Evolutionary conservation across 53 echinoderm and acorn worm genomes (phyloP).

Genomic region (Luidia sarsii): DNA sequence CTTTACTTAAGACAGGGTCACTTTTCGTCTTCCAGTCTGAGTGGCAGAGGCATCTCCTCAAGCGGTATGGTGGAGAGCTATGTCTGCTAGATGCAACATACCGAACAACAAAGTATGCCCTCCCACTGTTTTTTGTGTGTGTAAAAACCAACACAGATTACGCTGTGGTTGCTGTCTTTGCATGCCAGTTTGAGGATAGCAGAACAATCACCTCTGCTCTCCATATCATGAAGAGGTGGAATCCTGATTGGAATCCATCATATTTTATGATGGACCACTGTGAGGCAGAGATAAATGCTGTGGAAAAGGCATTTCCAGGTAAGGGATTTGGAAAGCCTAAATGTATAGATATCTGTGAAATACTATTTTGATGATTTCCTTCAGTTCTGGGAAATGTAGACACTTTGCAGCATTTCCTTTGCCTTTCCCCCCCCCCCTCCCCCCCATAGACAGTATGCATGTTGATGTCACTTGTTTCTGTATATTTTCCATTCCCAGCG

Average conservation of each 20-base stretch:
- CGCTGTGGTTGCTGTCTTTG: slow-evolving; percentile 36
- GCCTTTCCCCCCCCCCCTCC: too few species aligned
- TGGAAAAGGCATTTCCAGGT: slow-evolving; percentile 40
- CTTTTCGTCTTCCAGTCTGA: slow-evolving; percentile 40
- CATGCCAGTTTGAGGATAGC: slow-evolving; percentile 14
- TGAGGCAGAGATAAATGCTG: slow-evolving; percentile 32
- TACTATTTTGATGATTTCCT: too few species aligned
- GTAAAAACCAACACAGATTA: slow-evolving; percentile 45
- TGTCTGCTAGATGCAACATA: slow-evolving; percentile 56
- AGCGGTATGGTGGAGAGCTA: slow-evolving; percentile 41
- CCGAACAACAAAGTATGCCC: slow-evolving; percentile 31
- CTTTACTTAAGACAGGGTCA: too few species aligned
- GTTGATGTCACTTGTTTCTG: too few species aligned
- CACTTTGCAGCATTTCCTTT: too few species aligned
- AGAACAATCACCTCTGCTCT: background rate
- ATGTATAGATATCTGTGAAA: too few species aligned
- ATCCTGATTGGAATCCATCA: slow-evolving; percentile 24
- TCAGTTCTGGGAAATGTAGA: too few species aligned
- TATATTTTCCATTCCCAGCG: too few species aligned
- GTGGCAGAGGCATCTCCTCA: slow-evolving; percentile 41
- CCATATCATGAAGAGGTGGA: slow-evolving; percentile 9
- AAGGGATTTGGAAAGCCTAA: too few species aligned
- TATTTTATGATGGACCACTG: slow-evolving; percentile 30
- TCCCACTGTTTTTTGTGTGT: slow-evolving; percentile 49
- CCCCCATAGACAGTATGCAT: too few species aligned